Conservation (phyloP, 2,888 invertebrate species). For the Stenoptilia bipunctidactyla region DNA sequence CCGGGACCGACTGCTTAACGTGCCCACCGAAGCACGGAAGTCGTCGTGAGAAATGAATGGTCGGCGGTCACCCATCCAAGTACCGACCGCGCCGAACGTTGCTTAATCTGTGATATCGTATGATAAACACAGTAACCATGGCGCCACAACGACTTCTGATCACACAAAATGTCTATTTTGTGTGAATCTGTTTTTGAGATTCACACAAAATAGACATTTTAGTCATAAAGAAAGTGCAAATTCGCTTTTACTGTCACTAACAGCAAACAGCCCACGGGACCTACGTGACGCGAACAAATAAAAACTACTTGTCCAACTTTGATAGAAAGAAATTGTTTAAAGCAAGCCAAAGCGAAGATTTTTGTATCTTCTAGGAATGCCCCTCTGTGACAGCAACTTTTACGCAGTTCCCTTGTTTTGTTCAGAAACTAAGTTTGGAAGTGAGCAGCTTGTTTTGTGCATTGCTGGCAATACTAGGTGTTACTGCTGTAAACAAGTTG, state of each 20-base stretch:
- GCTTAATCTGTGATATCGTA: too few relatives aligned
- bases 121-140: too few relatives aligned
- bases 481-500: too few relatives aligned
- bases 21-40: too few relatives aligned
- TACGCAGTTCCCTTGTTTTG: neutral
- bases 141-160: too few relatives aligned
- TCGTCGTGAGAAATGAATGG: too few relatives aligned
- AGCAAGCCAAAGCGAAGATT: constrained; percentile 39
- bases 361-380: constrained; percentile 7
- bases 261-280: constrained; percentile 48
- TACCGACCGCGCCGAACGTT: too few relatives aligned
- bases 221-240: constrained; percentile 31
- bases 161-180: too few relatives aligned
- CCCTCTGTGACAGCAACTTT: neutral
- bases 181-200: too few relatives aligned
- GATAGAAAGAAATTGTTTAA: constrained; percentile 54
- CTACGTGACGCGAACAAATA: constrained; percentile 49
- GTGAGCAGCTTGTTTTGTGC: neutral
- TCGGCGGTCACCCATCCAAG: too few relatives aligned
- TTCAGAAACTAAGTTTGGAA: neutral
- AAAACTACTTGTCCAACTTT: constrained; percentile 47
- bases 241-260: constrained; percentile 50
- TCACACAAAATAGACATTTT: constrained; percentile 26
- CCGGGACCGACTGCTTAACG: too few relatives aligned
- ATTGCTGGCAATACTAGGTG: too few relatives aligned